A percentile compares a stretch with the other conserved stretches of the same genome.
phyloP scores from a whole-genome alignment of 1,140 invertebrate genomes.

The Neuroterus valhalla region DNA sequence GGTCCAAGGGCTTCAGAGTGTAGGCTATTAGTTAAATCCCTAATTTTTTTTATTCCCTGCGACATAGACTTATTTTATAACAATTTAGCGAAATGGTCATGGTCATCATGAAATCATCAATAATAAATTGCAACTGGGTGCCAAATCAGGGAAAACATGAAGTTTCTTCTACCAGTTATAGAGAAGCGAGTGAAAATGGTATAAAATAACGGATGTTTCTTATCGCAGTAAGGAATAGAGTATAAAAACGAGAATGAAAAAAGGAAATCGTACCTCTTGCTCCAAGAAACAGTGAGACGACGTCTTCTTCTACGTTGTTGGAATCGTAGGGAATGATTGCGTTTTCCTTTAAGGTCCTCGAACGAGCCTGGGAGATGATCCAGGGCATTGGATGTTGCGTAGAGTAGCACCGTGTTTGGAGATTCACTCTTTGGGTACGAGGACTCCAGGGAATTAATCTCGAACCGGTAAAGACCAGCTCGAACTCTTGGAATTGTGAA shows the following conservation, averaged over 20 bases:
- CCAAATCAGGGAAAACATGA: too few relatives aligned
- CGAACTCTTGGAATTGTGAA: constrained; percentile 68
- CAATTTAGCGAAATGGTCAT: too few relatives aligned
- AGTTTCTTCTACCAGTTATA: too few relatives aligned
- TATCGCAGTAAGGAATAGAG: background rate
- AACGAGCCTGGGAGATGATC: constrained; percentile 61
- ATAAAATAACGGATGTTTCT: too few relatives aligned
- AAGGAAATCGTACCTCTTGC: constrained; percentile 62
- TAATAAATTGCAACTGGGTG: too few relatives aligned
- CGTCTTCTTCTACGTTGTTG: constrained; percentile 68
- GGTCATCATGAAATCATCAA: too few relatives aligned
- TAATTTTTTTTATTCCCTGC: too few relatives aligned
- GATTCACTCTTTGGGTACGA: constrained; percentile 47
- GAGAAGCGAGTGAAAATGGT: too few relatives aligned
- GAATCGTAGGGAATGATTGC: constrained; percentile 63
- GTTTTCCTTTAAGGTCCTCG: constrained; percentile 57
- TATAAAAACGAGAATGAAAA: background rate
- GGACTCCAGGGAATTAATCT: constrained; percentile 64
- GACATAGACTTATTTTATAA: too few relatives aligned
- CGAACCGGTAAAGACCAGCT: constrained; percentile 72
- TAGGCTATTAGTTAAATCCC: too few relatives aligned
- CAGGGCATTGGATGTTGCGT: constrained; percentile 67
- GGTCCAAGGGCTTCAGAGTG: too few relatives aligned
- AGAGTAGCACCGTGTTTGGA: constrained; percentile 69
- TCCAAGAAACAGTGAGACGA: constrained; percentile 70